phyloP scores from a whole-genome alignment of 2,797 vertebrate genomes.

The Schizopygopsis malacanthus region DNA sequence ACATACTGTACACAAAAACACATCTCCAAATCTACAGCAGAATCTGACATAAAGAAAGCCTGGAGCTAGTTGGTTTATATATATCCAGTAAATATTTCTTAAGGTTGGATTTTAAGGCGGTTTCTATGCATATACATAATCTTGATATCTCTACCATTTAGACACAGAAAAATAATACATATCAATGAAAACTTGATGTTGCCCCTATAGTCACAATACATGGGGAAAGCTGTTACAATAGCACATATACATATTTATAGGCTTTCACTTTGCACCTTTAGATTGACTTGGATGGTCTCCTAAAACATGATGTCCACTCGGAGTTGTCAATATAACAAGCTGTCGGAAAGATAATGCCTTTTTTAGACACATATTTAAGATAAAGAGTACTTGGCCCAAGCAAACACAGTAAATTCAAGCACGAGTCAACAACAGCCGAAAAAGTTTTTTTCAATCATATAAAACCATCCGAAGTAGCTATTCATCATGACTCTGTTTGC shows the following conservation, averaged over 20 bases:
- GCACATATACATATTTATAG: neutral
- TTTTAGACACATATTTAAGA: slow-evolving; percentile 54
- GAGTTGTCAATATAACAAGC: slow-evolving; percentile 63
- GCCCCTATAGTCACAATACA: neutral
- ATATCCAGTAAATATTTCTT: neutral
- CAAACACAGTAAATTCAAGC: slow-evolving; percentile 25
- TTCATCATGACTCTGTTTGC: slow-evolving; percentile 10
- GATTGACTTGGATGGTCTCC: neutral
- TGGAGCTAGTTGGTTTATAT: neutral
- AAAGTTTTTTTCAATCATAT: neutral
- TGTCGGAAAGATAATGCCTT: slow-evolving; percentile 59
- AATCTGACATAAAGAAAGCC: neutral
- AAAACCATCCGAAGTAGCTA: neutral
- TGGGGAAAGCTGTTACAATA: neutral
- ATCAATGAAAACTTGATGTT: neutral
- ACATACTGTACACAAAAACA: neutral
- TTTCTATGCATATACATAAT: neutral
- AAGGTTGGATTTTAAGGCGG: neutral
- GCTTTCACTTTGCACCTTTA: neutral
- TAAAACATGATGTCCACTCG: slow-evolving; percentile 64
- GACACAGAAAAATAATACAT: too few species aligned
- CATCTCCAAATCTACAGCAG: neutral
- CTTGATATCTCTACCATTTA: neutral
- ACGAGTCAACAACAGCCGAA: neutral
- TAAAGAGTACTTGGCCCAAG: slow-evolving; percentile 52